Base-by-base conservation (phyloP, 2,113 vertebrate genomes). In the Pseudonaja textilis region DNA sequence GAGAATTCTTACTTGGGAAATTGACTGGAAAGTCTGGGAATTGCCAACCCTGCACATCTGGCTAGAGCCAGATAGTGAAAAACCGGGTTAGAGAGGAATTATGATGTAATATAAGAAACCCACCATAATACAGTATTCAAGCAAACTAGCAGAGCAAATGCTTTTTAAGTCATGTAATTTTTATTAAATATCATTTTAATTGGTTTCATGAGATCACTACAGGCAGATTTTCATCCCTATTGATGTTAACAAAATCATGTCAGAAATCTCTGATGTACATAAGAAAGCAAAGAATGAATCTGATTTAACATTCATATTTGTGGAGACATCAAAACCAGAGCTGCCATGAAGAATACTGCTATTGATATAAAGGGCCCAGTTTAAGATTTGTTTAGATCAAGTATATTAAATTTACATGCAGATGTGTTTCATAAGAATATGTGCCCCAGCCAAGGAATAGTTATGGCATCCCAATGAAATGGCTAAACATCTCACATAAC, bases 401-500 rank as follows among this genome's bases (percentile, higher is more conserved):
- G 14, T 69, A 64, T 57, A 90, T 74, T 81, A 54, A 47, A 91
- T 93, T 93, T 93, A 39, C 52, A 69, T n/a, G 85, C 64, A 92
- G 89, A 57, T 91, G 54, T 47, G 42, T 89, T 92, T 91, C 81
- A 5, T 85, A 92, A 93, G 2, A 92, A 54, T 39, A 59, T 92
- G 81, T 59, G 64, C 54, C 88, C 89, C 61, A 69, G 85, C 85
- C 93, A 90, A 90, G 50, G 54, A 87, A 88, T 94, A 92, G 88
- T 94, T 92, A 94, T 90, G 90, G 85, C 22, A 93, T 95, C 92
- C 93, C 93, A 90, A 9, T 25, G 87, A 94, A 93, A 94, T 39
- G 42, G 34, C 91, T 89, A 91, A 93, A 74, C 86, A 61, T 59
- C 86, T 95, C 10, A 57, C 16, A 91, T 39, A 89, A 90, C 94